These are phyloP conservation scores for Steromphala cineraria DNA, from an alignment of 2,888 invertebrate genomes.

Conservation along the genomic window DNA sequence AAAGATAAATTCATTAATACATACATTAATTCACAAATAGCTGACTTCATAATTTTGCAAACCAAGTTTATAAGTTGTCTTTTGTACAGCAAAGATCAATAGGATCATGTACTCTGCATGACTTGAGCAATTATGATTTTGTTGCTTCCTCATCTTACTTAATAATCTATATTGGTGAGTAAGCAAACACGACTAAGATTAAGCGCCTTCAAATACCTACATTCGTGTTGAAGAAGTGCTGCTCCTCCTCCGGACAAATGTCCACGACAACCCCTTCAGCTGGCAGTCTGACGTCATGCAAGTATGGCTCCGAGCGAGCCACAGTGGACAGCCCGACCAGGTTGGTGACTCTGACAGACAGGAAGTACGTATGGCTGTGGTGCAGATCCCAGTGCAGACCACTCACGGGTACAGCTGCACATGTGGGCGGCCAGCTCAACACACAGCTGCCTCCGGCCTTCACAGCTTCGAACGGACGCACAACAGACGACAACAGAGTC, in stretches of 20 bases:
- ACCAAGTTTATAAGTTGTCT: too few relatives aligned
- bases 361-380: conserved; percentile 27
- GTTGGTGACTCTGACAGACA: conserved; percentile 33
- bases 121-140: too few relatives aligned
- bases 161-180: too few relatives aligned
- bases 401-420: conserved; percentile 20
- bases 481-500: not conserved
- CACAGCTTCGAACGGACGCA: not conserved
- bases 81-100: too few relatives aligned
- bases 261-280: conserved; percentile 32
- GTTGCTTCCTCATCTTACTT: too few relatives aligned
- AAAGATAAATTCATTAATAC: too few relatives aligned
- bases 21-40: too few relatives aligned
- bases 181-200: too few relatives aligned
- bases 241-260: conserved; percentile 17
- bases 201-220: not conserved
- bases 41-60: too few relatives aligned
- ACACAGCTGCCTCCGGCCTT: not conserved
- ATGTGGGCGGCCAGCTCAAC: conserved; percentile 25
- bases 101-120: too few relatives aligned
- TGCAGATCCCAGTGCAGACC: conserved; percentile 30
- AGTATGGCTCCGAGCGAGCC: conserved; percentile 25
- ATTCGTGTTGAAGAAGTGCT: not conserved
- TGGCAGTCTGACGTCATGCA: conserved; percentile 26
- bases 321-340: conserved; percentile 24